A percentile compares a stretch with the other conserved stretches of the same genome.
phyloP scores from a whole-genome alignment of 2,797 vertebrate genomes.

The Rhinoraja longicauda region DNA sequence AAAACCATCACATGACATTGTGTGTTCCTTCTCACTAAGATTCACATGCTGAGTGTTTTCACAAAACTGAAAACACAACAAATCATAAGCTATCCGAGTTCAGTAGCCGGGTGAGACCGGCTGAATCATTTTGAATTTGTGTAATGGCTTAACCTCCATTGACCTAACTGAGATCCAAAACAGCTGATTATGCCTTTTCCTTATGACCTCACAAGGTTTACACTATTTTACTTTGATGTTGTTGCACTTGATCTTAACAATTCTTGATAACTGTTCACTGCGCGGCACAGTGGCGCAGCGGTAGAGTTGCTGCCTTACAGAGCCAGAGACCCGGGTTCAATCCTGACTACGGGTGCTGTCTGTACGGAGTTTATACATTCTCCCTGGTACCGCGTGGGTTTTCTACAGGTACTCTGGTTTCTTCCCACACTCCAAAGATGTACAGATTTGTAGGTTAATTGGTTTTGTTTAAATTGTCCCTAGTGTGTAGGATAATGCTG shows the following conservation, averaged over 20 bases:
- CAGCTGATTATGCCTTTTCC: neutral
- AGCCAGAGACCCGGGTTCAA: too few relatives aligned
- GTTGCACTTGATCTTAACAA: neutral
- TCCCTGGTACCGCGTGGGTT: too few relatives aligned
- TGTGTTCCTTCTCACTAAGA: neutral
- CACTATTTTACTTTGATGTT: neutral
- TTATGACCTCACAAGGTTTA: neutral
- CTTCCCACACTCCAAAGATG: too few relatives aligned
- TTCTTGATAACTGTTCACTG: neutral
- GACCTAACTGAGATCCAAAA: neutral
- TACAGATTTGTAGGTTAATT: too few relatives aligned
- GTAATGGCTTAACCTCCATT: neutral
- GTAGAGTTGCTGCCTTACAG: too few relatives aligned
- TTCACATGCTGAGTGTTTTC: neutral
- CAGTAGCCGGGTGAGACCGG: neutral
- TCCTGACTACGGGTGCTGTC: too few relatives aligned
- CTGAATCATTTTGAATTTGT: neutral
- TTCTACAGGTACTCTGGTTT: too few relatives aligned
- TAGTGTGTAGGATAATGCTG: too few relatives aligned
- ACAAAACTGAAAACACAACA: neutral
- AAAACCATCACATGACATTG: neutral
- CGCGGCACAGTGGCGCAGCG: too few relatives aligned
- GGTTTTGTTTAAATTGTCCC: too few relatives aligned
- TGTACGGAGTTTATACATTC: too few relatives aligned
- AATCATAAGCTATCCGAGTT: neutral